Evolutionary conservation across 2,888 invertebrate genomes (phyloP), one percentile per base, ranked within the genome.

Genomic region (Thereva nobilitata): DNA sequence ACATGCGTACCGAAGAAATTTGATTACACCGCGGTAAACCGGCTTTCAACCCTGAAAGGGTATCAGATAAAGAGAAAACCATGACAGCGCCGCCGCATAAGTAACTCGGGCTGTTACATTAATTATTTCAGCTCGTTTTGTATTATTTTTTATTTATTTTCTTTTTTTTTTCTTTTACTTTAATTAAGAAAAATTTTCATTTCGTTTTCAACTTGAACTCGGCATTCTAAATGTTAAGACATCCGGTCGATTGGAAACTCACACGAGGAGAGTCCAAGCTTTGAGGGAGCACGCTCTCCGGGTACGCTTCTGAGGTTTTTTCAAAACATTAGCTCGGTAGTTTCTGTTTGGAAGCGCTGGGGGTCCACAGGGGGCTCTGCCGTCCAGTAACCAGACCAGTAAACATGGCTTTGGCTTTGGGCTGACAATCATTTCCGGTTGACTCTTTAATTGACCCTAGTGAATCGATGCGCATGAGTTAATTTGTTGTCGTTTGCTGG

Each of bases 361-460:
- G n/a, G 23, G 40, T 6, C 41, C 23, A 10, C 52, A 57, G 9
- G 44, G 47, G 34, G 45, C 23, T 44, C 56, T 44, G 49, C 40
- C 67, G 37, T 35, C 59, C 40, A 35, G 47, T 57, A 45, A 49
- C 65, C 35, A 59, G 6, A 41, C 56, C 57, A 35, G 64, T 64
- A 68, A 47, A 69, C 70, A 70, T 69, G 65, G 70, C 66, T 66
- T 64, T 64, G 63, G 67, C 68, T 67, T 68, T 70, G 72, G 72
- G 70, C 70, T 70, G 73, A 73, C 75, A 75, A 75, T 77, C 77
- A 76, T 77, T 76, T 76, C 76, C 76, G 78, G 76, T 76, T 74
- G 76, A 76, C 74, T 75, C 73, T 74, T 77, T 76, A 77, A 76
- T 77, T 76, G 76, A 76, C 63, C 63, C 63, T 50, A 42, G 34